Base-by-base conservation (phyloP, 1,140 invertebrate genomes). In the Drosophila arawakana region DNA sequence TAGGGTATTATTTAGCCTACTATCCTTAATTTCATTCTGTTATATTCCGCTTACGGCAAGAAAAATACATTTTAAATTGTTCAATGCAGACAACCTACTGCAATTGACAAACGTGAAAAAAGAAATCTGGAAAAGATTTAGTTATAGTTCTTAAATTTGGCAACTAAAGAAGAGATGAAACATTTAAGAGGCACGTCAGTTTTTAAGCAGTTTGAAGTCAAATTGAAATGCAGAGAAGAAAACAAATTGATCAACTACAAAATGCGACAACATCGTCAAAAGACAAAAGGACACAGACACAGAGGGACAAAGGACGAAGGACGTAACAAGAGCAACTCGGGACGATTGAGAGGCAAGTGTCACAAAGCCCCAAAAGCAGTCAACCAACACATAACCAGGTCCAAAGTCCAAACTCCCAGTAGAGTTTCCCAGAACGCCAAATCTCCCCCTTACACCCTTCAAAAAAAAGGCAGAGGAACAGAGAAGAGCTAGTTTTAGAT, bases 161-260 rank as follows among this genome's bases (percentile, higher is more conserved):
- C 3, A 30, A 30, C 25, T 30, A 30, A 30, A 30, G 25, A 4
- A 30, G 25, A 2, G 25, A 41, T 50, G 60, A 15, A 21, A 55
- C 15, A 15, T 13, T 47, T 21, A 2, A 47, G 15, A 47, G 44
- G 3, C 13, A 9, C 15, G n/a, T 18, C 30, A 37, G n/a, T 10
- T 37, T 30, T 54, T 9, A 21, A 1, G 61, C 37, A 65, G 73
- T 41, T 70, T 62, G 59, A 11, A 60, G 25, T 66, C 66, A 72
- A 86, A 86, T 89, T 86, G 83, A 80, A 86, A 86, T 89, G 83
- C 80, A 88, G 68, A 68, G 69, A 89, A 89, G 83, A 88, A 88
- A 80, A 86, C 84, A 89, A 89, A 88, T 88, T 88, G 83, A 88
- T 88, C 84, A 80, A 80, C 88, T 73, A 78, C 76, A 76, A 86